Evolutionary conservation across 2,113 vertebrate genomes (phyloP).

Genomic region (Fregetta grallaria): DNA sequence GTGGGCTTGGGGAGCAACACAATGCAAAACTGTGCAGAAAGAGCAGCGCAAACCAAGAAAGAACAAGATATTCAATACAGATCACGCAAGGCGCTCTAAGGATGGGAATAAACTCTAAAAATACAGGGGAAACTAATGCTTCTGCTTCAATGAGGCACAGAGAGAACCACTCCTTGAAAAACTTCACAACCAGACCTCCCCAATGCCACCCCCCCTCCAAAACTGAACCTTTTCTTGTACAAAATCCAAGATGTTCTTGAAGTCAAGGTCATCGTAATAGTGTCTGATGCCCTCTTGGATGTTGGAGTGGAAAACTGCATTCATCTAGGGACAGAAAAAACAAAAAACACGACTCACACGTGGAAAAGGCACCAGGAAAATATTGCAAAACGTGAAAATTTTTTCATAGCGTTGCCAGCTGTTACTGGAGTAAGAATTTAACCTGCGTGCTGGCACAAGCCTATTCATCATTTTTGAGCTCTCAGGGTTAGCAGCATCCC

Average conservation of each 20-base stretch:
- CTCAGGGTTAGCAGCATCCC: too few species aligned
- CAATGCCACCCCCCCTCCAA: fast-evolving
- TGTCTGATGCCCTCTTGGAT: slow-evolving; percentile 88
- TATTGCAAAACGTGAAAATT: fast-evolving
- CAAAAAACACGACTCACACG: fast-evolving
- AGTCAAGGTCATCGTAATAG: slow-evolving; percentile 92
- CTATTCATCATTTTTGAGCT: background rate
- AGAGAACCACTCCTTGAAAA: too few species aligned
- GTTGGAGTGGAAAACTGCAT: slow-evolving; percentile 81
- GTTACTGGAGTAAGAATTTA: fast-evolving
- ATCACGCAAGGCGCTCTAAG: background rate
- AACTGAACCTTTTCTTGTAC: slow-evolving; percentile 84
- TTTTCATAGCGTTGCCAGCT: fast-evolving
- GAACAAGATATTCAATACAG: background rate
- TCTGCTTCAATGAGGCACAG: background rate
- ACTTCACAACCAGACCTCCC: background rate
- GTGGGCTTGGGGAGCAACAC: background rate
- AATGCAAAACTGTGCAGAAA: background rate
- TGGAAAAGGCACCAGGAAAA: background rate
- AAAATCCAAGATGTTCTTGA: slow-evolving; percentile 93
- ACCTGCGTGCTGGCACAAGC: fast-evolving
- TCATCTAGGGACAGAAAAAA: slow-evolving; percentile 70
- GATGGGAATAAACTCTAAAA: background rate
- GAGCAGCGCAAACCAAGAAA: background rate
- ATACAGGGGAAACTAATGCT: background rate